Base-by-base conservation (phyloP, 1,140 invertebrate species). In the Drosophila baimaii region DNA sequence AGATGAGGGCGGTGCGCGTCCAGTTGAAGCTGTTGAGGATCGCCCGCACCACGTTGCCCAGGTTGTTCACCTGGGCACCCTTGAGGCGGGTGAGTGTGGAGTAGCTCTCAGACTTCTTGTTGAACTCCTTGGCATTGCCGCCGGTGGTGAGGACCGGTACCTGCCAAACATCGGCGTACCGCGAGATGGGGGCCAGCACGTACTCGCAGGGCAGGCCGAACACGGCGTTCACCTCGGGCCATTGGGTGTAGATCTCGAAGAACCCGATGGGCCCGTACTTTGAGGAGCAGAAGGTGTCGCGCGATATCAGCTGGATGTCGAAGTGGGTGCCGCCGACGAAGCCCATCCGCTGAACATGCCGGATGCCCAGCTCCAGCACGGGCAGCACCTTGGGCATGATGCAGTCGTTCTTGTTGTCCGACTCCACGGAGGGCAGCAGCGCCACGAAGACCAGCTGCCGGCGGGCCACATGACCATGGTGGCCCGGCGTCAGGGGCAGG, bases 141-240 rank as follows among this genome's bases (percentile, higher is more conserved):
- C 96, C 96, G 0, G 97, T 95, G 2, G 97, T 98, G 7, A 99
- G 91, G 1, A 98, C 95, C 0, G 98, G 97, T 19, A 98, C 96
- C 2, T 95, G 93, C 98, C 98, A 99, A n/a, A 94, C 94, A 6
- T 96, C 95, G 1, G 97, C 95, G 88, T 98, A 98, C 13, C 97
- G 93, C 1, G 97, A 96, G 2, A 99, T 96, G 1, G 97, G 97
- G 1, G 97, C 97, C 55, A 98, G 94, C 5, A 96, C 96, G 92
- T 98, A 98, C 79, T 98, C 97, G 92, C 97, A 98, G 2, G 97
- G 95, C 1, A 98, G 96, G 0, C 98, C 98, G 79, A 98, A 94
- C 88, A 98, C 97, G 1, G 96, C 96, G 92, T 98, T 96, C 94
- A 94, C 81, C 71, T 92, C 77, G 5, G 78, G 70, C 74, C 68